A percentile compares a stretch with the other conserved stretches of the same genome.
Evolutionary conservation across 1,140 invertebrate species (phyloP).

Genomic region (Leptopilina boulardi): DNA sequence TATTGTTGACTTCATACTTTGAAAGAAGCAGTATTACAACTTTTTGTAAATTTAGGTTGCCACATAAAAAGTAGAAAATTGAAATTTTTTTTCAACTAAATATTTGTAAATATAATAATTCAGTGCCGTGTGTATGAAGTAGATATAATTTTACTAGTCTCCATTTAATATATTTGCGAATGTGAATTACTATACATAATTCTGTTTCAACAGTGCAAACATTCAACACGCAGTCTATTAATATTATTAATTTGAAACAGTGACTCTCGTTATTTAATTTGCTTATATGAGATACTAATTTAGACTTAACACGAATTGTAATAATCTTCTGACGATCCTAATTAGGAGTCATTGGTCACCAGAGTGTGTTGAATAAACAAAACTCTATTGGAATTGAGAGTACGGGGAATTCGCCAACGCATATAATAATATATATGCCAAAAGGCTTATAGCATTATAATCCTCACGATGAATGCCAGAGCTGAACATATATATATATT

Average conservation of each 20-base stretch:
- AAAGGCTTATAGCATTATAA: neutral
- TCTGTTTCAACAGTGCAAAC: neutral
- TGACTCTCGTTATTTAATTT: neutral
- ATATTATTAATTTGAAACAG: constrained; percentile 21
- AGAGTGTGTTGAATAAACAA: constrained; percentile 60
- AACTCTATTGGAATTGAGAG: constrained; percentile 22
- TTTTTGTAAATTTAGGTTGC: no score
- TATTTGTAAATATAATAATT: no score
- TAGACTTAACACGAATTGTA: constrained; percentile 60
- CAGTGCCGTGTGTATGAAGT: no score
- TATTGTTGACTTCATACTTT: no score
- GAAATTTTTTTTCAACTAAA: no score
- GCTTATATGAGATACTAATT: constrained; percentile 52
- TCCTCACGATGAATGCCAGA: constrained; percentile 10
- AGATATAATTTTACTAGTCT: neutral
- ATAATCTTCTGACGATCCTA: constrained; percentile 61
- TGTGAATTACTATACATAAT: neutral
- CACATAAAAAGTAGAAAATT: no score
- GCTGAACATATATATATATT: constrained; percentile 19
- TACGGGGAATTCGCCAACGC: constrained; percentile 36
- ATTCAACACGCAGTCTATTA: neutral
- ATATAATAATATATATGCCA: no score
- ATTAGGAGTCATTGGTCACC: constrained; percentile 62
- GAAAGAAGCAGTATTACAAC: no score
- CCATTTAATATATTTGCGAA: neutral